Base-by-base conservation (phyloP, 1,140 invertebrate species). In the Drosophila bocki region DNA sequence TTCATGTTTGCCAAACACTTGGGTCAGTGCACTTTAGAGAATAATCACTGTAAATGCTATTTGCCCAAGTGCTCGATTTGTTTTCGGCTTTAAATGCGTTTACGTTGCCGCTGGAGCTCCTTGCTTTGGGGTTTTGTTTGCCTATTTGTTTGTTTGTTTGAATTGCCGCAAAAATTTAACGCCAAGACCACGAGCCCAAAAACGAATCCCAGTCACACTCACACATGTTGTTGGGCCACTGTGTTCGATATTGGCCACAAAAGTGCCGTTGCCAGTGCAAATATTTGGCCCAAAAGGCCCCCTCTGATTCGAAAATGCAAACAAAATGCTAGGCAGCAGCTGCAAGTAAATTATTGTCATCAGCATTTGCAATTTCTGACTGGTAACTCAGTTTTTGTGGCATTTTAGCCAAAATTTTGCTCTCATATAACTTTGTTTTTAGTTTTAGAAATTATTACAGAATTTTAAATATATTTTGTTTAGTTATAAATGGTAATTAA, bases 221-320 rank as follows among this genome's bases (percentile, higher is more conserved):
- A 29, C 26, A 11, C 29, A 19, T 51, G 15, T 9, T 50, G 32
- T 57, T 57, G 15, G 37, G 15, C 54, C 59, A 26, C 33, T 26
- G 53, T 39, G 53, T 39, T 56, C 53, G 22, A 57, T 57, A 57
- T 57, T 57, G 54, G 56, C 44, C 57, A 13, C 12, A 68, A 32
- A 39, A 32, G 53, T 56, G 35, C 22, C 58, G 33, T 19, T 47
- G 64, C 79, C 12, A 62, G 68, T 58, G 41, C 78, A 81, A 81
- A 81, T 77, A 81, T 81, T 77, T 80, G 78, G 45, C 54, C 67
- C 78, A 63, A 65, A 65, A 62, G 58, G 48, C 39, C 48, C 26
- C 19, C 19, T 29, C 11, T 32, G 53, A n/a, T 35, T 54, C 35
- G 61, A 22, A 78, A 53, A 53, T 56, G 80, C 75, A 82, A 82